Evolutionary conservation across 2,113 vertebrate genomes (phyloP).

Genomic region (Saguinus midas): DNA sequence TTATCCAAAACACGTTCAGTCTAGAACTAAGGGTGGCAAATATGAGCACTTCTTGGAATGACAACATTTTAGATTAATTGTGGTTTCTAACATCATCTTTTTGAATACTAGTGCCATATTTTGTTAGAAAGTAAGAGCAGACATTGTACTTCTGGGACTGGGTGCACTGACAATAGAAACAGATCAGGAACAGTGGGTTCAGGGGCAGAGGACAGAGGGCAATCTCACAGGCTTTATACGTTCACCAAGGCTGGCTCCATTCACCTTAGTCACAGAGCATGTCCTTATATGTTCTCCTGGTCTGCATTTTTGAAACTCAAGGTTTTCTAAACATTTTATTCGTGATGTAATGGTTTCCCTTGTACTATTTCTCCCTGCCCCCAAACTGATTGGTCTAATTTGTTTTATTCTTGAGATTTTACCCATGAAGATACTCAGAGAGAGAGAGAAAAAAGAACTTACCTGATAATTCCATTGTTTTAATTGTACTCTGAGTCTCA

Average conservation of each 20-base stretch:
- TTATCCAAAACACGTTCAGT: not conserved
- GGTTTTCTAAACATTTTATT: not conserved
- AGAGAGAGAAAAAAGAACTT: conserved; percentile 19
- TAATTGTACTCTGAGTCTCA: conserved; percentile 35
- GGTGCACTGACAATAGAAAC: not conserved
- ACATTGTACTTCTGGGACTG: not conserved
- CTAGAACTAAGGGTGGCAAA: not conserved
- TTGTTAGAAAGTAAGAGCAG: not conserved
- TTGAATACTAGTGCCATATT: not conserved
- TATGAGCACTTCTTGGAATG: not conserved
- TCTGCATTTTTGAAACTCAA: not conserved
- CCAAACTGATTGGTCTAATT: not conserved
- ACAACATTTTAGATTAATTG: not conserved
- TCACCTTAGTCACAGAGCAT: not conserved
- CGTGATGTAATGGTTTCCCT: not conserved
- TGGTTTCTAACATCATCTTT: not conserved
- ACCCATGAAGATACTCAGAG: not conserved
- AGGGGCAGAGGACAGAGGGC: not conserved
- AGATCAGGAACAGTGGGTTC: not conserved
- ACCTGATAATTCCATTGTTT: conserved; percentile 33
- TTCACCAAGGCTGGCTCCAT: not conserved
- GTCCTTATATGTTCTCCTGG: not conserved
- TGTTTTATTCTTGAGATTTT: not conserved
- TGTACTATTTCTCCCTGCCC: not conserved
- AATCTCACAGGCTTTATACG: not conserved